A percentile compares a stretch with the other conserved stretches of the same genome.
Conservation (phyloP, 2,113 vertebrate genomes). For the Triplophysa tibetana region DNA sequence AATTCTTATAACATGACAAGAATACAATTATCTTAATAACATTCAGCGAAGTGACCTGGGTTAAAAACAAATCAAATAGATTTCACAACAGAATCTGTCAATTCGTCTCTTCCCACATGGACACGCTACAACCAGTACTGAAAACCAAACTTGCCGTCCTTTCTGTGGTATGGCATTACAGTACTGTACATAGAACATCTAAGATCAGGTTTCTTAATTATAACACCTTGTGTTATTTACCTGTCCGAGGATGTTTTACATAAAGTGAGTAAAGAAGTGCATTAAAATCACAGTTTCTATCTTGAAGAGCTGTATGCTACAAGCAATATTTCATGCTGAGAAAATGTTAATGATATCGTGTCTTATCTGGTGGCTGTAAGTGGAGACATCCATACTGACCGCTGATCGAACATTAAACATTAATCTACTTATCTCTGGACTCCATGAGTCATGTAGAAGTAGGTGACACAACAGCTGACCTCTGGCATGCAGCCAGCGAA, state of each 20-base stretch:
- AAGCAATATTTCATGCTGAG: neutral
- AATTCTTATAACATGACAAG: neutral
- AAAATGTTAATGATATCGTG: neutral
- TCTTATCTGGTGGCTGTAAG: conserved; percentile 56
- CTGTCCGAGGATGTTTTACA: neutral
- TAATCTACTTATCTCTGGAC: conserved; percentile 58
- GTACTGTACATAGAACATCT: neutral
- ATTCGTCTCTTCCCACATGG: neutral
- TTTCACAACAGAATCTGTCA: neutral
- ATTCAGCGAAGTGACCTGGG: neutral
- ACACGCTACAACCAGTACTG: conserved; percentile 4
- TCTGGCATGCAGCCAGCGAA: conserved; percentile 8
- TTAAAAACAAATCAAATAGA: neutral
- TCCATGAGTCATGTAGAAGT: conserved; percentile 43
- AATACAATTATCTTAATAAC: neutral
- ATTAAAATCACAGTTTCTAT: neutral
- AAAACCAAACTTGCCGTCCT: neutral
- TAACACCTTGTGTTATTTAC: conserved; percentile 1
- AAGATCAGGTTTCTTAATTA: conserved; percentile 30
- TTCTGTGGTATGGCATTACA: conserved; percentile 30
- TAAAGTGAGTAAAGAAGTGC: neutral
- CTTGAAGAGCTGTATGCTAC: neutral
- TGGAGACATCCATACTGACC: conserved; percentile 44
- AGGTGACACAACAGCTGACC: conserved; percentile 38
- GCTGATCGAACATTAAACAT: conserved; percentile 67